Base-by-base conservation (phyloP, 1,140 invertebrate species). In the Hermetia illucens region DNA sequence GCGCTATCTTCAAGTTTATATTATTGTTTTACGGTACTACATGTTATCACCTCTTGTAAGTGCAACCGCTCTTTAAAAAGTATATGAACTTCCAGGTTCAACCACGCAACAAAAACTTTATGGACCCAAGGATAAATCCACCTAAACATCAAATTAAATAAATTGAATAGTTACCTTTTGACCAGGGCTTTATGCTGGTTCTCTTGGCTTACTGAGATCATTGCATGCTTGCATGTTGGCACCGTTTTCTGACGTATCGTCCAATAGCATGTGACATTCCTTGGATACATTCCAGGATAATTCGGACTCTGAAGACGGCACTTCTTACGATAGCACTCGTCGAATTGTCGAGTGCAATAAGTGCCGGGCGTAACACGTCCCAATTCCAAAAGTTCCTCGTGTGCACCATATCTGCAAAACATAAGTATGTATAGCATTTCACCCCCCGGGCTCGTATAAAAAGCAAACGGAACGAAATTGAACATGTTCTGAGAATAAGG, bases 231-330 rank as follows among this genome's bases (percentile, higher is more conserved):
- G 58, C 82, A 86, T 5, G 79, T 84, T 0, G 83, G 83, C 19
- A 86, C 78, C 44, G 77, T 76, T 53, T 84, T 81, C 57, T 89
- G 84, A 12, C 81, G 66, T 36, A 87, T 61, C 15, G 75, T 83
- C 65, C 82, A 80, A 49, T 81, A 75, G 55, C 84, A 89, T 8
- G 81, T 84, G 3, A 86, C 82, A 55, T 91, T 87, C 30, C 82
- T 69, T 2, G 85, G 87, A 63, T 91, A 91, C 66, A 90, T 82
- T 12, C 86, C 86, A 1, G 87, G 87, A 60, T 88, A 91, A 62
- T 91, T 90, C n/a, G 88, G 86, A 36, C 75, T 78, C 61, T 89
- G 86, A 21, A 89, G 63, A 21, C 80, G 72, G 52, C 85, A 89
- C 30, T 75, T 72, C 52, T 82, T 83, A 38, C 79, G 70, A 57